Evolutionary conservation across 1,140 invertebrate species (phyloP).

Genomic region (Arion vulgaris): DNA sequence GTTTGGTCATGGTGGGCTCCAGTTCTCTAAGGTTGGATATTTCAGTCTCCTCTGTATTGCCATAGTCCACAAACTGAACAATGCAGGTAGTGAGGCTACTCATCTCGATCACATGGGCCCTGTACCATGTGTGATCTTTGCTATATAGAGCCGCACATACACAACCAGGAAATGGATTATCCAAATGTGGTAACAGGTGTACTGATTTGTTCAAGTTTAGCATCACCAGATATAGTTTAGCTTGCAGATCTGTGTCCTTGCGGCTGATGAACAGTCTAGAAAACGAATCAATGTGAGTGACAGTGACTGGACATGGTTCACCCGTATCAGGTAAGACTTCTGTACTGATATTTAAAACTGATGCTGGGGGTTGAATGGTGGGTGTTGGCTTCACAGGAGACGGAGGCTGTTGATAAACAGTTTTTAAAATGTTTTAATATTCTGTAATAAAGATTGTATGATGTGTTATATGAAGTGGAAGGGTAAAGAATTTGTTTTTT

Average conservation of each 20-base stretch:
- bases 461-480: too few species aligned
- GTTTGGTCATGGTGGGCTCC: background rate
- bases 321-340: background rate
- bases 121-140: slow-evolving; percentile 4
- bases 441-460: background rate
- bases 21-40: background rate
- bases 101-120: background rate
- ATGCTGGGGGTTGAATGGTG: background rate
- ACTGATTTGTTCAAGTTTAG: background rate
- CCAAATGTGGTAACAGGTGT: background rate
- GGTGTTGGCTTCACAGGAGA: background rate
- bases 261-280: background rate
- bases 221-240: background rate
- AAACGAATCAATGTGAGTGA: slow-evolving; percentile 15
- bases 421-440: background rate
- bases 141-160: slow-evolving; percentile 13
- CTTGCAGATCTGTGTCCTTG: background rate
- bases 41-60: background rate
- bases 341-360: background rate
- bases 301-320: background rate
- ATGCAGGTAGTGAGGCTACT: background rate
- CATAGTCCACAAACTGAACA: slow-evolving; percentile 29
- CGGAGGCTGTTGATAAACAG: background rate
- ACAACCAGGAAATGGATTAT: background rate
- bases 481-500: too few species aligned